phyloP scores from a whole-genome alignment of 2,113 vertebrate species.

The Atlantisia rogersi region DNA sequence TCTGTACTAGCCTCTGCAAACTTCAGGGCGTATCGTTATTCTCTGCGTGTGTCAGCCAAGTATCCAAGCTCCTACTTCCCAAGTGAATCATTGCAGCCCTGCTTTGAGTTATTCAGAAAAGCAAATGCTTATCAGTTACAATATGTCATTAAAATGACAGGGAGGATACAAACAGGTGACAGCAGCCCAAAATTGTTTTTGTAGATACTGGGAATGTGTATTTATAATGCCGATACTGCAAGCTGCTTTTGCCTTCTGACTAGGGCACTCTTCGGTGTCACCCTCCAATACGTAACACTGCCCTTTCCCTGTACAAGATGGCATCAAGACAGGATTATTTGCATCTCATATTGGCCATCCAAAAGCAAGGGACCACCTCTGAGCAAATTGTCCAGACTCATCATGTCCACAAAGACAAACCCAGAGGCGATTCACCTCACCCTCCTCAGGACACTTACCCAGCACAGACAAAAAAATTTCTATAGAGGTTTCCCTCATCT shows the following conservation, averaged over 20 bases:
- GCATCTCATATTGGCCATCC: not conserved
- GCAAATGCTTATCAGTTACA: not conserved
- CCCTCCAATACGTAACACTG: rapidly evolving
- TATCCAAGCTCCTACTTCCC: not conserved
- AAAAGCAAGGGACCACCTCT: not conserved
- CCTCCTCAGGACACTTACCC: not conserved
- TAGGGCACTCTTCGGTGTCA: rapidly evolving
- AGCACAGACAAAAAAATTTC: not conserved
- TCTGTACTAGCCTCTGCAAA: not conserved
- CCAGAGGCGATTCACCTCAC: not conserved
- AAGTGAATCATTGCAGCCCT: conserved; percentile 20
- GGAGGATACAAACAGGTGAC: not conserved
- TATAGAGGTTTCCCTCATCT: not conserved
- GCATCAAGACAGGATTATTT: not conserved
- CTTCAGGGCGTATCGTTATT: not conserved
- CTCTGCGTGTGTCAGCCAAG: not conserved
- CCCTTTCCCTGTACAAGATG: not conserved
- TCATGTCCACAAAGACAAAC: not conserved
- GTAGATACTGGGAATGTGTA: not conserved
- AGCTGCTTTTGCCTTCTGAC: not conserved
- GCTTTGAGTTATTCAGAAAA: conserved; percentile 15
- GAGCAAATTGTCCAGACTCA: not conserved
- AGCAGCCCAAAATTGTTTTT: not conserved
- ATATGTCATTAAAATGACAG: not conserved
- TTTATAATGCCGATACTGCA: not conserved